phyloP scores from a whole-genome alignment of 1,140 invertebrate genomes.

The Helicorthomorpha holstii region DNA sequence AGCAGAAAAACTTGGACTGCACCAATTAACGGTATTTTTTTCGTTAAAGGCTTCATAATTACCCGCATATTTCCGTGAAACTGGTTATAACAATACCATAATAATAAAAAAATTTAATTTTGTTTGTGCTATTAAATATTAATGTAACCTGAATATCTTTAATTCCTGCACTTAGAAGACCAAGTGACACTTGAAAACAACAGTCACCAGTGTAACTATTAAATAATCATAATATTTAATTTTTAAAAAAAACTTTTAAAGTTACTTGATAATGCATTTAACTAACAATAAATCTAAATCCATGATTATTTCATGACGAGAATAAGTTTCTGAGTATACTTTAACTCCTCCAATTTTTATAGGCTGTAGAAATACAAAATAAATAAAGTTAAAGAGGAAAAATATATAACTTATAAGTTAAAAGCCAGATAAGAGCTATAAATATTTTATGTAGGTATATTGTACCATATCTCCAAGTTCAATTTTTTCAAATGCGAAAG shows the following conservation, averaged over 20 bases:
- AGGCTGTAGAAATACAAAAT: background rate
- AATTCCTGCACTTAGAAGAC: constrained; percentile 66
- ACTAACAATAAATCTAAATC: background rate
- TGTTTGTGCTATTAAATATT: background rate
- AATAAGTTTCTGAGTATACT: background rate
- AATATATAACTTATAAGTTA: background rate
- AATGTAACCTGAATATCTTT: constrained; percentile 69
- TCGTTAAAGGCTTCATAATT: background rate
- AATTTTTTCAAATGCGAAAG: background rate
- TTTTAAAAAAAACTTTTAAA: background rate
- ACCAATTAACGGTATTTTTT: background rate
- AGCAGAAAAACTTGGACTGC: background rate
- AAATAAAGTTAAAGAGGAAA: background rate
- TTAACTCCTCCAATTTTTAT: background rate
- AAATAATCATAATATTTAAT: background rate
- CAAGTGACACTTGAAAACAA: constrained; percentile 39
- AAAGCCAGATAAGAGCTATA: background rate
- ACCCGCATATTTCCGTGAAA: background rate
- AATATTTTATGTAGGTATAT: background rate
- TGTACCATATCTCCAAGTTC: background rate
- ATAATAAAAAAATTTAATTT: background rate
- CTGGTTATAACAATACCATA: background rate
- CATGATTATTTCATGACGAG: background rate
- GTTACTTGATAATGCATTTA: background rate
- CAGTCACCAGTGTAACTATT: background rate